Conservation (phyloP, 2,113 vertebrate species). For the Alosa alosa region DNA sequence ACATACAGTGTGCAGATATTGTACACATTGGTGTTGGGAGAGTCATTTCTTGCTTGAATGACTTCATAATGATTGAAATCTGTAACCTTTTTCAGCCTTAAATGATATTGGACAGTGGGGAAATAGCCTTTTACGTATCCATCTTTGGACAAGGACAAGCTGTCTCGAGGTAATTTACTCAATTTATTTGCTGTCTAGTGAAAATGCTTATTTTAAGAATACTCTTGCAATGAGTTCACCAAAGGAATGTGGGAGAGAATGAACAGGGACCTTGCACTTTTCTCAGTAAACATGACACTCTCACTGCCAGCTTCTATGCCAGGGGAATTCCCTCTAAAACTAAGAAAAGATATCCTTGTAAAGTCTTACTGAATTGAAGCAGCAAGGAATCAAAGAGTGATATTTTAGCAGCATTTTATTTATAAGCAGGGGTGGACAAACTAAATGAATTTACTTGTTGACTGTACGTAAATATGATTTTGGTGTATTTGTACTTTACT, state of each 20-base stretch:
- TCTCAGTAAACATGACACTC: constrained; percentile 37
- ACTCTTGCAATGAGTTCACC: constrained; percentile 40
- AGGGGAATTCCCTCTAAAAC: constrained; percentile 8
- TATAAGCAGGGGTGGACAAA: too few species aligned
- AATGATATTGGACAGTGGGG: constrained; percentile 28
- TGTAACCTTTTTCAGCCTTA: constrained; percentile 32
- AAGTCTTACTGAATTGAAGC: constrained; percentile 46
- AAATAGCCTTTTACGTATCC: constrained; percentile 24
- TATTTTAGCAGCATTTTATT: neutral
- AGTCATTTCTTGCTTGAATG: neutral
- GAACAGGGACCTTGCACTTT: constrained; percentile 30
- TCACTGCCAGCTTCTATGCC: constrained; percentile 24
- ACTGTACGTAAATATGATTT: too few species aligned
- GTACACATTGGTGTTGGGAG: neutral
- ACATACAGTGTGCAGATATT: neutral
- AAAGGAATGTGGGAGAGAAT: constrained; percentile 34
- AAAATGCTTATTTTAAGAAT: constrained; percentile 28
- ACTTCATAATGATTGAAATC: constrained; percentile 15
- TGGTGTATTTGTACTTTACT: too few species aligned
- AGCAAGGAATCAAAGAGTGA: neutral
- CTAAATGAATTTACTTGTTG: too few species aligned
- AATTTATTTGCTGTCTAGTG: constrained; percentile 39
- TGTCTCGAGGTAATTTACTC: constrained; percentile 39
- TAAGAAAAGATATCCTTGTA: constrained; percentile 24
- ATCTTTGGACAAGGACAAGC: constrained; percentile 15